These are phyloP conservation scores for Arrhopalites spinosus DNA, from an alignment of 2,888 invertebrate genomes.

Conservation along the genomic window DNA sequence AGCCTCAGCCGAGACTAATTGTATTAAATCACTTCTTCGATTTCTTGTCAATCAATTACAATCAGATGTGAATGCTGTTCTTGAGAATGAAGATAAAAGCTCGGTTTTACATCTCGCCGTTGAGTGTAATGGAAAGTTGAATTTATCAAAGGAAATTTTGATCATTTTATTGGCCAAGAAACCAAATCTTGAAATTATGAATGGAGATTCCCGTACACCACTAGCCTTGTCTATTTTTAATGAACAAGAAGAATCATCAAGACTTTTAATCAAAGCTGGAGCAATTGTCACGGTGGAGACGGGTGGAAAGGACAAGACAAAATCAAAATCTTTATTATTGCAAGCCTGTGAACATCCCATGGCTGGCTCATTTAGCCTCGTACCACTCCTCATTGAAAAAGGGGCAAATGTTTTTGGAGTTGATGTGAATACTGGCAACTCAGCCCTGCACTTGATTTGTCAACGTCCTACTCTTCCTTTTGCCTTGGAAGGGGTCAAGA, in stretches of 20 bases:
- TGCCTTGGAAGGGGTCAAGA: slow-evolving; percentile 35
- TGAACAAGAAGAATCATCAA: slow-evolving; percentile 32
- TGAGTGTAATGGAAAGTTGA: background rate
- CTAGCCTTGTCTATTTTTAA: slow-evolving; percentile 57
- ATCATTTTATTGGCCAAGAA: background rate
- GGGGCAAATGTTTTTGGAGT: slow-evolving; percentile 42
- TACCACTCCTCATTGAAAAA: slow-evolving; percentile 46
- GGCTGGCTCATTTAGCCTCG: slow-evolving; percentile 20
- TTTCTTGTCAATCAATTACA: slow-evolving; percentile 43
- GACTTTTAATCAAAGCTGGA: slow-evolving; percentile 47
- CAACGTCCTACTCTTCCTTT: slow-evolving; percentile 29
- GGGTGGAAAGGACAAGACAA: background rate
- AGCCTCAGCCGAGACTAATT: background rate
- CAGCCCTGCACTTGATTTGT: slow-evolving; percentile 47
- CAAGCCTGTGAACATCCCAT: slow-evolving; percentile 13
- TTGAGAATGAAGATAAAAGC: slow-evolving; percentile 16
- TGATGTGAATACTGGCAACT: slow-evolving; percentile 43
- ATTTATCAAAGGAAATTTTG: background rate
- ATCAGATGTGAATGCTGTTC: slow-evolving; percentile 42
- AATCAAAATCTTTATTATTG: background rate
- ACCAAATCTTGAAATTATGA: slow-evolving; percentile 40
- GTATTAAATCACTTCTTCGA: slow-evolving; percentile 15
- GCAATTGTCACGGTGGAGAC: slow-evolving; percentile 48
- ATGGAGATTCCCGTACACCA: slow-evolving; percentile 57
- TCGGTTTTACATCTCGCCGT: background rate